A percentile compares a stretch with the other conserved stretches of the same genome.
Conservation (phyloP, 1,140 invertebrate genomes). For the Drosophila bocqueti region DNA sequence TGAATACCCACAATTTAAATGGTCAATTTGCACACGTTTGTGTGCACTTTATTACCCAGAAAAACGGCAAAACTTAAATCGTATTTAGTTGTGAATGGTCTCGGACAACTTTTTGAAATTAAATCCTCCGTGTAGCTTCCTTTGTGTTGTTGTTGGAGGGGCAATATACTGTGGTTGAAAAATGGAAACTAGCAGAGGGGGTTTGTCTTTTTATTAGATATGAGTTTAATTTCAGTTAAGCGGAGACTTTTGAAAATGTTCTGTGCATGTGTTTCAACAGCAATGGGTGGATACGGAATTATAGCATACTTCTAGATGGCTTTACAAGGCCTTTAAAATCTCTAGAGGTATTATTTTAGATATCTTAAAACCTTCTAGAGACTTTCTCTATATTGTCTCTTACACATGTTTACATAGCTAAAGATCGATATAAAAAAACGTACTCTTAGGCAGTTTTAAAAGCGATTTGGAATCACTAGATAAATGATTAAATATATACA, state of each 20-base stretch:
- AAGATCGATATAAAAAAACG: neutral
- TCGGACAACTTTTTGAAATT: constrained; percentile 12
- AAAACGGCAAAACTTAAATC: constrained; percentile 20
- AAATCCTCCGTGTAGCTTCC: neutral
- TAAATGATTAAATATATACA: too few species aligned
- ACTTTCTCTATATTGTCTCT: neutral
- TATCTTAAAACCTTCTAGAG: neutral
- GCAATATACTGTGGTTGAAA: neutral
- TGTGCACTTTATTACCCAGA: constrained; percentile 22
- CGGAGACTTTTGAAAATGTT: neutral
- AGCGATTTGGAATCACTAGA: neutral
- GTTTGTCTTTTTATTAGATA: neutral
- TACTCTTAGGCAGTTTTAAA: neutral
- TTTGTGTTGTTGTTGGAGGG: constrained; percentile 10
- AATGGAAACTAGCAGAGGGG: neutral
- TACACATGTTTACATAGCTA: neutral
- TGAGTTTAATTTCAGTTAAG: neutral
- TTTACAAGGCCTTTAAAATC: too few species aligned
- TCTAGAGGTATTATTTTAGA: neutral
- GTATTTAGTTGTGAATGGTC: constrained; percentile 20
- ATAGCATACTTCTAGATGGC: neutral
- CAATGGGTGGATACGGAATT: neutral
- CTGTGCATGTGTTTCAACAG: neutral
- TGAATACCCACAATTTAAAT: constrained; percentile 19
- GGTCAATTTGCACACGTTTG: constrained; percentile 32